Percentiles rank a stretch among this genome's conserved stretches.
phyloP scores from a whole-genome alignment of 2,888 invertebrate genomes.

The Lottia scabra region DNA sequence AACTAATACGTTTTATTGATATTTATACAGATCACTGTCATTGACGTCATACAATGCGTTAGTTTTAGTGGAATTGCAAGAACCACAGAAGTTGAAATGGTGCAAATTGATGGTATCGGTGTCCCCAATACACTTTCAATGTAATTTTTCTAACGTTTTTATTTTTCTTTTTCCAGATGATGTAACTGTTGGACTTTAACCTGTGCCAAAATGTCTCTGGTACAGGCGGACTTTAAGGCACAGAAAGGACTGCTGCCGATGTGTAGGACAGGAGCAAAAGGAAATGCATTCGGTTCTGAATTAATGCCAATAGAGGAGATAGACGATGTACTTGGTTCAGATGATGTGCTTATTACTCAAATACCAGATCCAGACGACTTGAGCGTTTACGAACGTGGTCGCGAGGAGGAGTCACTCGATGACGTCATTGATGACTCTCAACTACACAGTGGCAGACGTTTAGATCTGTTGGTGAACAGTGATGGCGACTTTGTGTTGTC shows the following conservation, averaged over 20 bases:
- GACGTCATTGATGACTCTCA: not conserved
- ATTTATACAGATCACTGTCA: too few species aligned
- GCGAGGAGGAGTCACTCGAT: not conserved
- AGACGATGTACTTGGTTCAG: not conserved
- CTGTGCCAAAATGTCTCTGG: too few species aligned
- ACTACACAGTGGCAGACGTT: not conserved
- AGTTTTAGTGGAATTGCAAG: too few species aligned
- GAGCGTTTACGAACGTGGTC: not conserved
- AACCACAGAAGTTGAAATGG: too few species aligned
- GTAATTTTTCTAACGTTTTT: too few species aligned
- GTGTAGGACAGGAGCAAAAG: not conserved
- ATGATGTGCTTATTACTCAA: slow-evolving; percentile 9
- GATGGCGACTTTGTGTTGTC: not conserved
- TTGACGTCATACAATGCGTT: too few species aligned
- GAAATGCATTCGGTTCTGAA: not conserved
- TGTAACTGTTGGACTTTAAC: too few species aligned
- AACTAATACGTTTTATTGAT: too few species aligned
- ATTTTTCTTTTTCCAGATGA: too few species aligned
- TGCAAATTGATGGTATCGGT: too few species aligned
- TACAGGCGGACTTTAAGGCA: too few species aligned
- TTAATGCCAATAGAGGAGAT: not conserved
- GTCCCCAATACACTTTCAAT: too few species aligned
- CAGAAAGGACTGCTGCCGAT: not conserved
- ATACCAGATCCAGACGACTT: not conserved
- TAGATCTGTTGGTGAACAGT: not conserved